Evolutionary conservation across 2,888 invertebrate genomes (phyloP).

Genomic region (Erebia aethiops): DNA sequence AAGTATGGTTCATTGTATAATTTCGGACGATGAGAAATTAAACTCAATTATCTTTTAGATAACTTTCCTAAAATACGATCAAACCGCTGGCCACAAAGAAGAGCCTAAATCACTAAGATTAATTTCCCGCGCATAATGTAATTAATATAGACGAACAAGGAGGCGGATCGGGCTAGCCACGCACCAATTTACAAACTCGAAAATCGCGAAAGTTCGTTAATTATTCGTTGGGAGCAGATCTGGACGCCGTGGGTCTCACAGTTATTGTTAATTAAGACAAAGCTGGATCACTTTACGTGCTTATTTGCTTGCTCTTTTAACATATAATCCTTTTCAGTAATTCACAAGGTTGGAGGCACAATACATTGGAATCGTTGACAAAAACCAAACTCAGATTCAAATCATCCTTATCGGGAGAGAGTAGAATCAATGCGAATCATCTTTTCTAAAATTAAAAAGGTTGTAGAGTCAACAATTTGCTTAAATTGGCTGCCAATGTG

Average conservation of each 20-base stretch:
- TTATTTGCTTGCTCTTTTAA: constrained; percentile 54
- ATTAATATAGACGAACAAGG: constrained; percentile 78
- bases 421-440: too few species aligned
- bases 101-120: constrained; percentile 76
- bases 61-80: constrained; percentile 28
- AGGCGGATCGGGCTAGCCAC: constrained; percentile 62
- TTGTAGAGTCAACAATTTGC: too few species aligned
- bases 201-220: constrained; percentile 83
- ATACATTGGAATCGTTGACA: too few species aligned
- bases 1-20: too few species aligned
- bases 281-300: constrained; percentile 64
- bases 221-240: constrained; percentile 74
- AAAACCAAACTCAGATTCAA: too few species aligned
- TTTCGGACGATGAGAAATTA: background rate
- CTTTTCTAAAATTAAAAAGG: too few species aligned
- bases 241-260: constrained; percentile 69
- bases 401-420: too few species aligned
- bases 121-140: constrained; percentile 79
- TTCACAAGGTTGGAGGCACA: background rate
- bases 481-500: too few species aligned
- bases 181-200: constrained; percentile 76
- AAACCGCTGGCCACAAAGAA: constrained; percentile 55
- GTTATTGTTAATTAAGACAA: constrained; percentile 80
- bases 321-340: background rate
- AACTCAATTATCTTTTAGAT: constrained; percentile 18